Evolutionary conservation across 2,888 invertebrate genomes (phyloP).

Genomic region (Lepeophtheirus nordmannii): DNA sequence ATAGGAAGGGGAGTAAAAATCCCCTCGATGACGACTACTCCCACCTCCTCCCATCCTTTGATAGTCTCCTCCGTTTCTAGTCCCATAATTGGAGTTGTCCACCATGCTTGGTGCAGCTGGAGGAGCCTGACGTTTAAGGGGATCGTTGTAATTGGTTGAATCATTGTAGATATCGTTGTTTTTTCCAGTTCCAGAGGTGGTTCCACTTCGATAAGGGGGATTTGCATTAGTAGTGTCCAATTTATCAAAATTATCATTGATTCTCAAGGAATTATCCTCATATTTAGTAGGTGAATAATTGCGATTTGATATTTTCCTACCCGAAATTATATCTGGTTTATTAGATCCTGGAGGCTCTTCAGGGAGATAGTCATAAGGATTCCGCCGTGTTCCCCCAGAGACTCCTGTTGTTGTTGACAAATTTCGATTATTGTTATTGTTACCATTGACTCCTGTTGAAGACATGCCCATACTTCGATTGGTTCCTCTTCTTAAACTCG

Average conservation of each 20-base stretch:
- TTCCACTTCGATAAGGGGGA: not conserved
- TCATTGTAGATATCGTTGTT: not conserved
- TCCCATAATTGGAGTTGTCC: not conserved
- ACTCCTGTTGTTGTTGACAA: not conserved
- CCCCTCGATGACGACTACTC: constrained; percentile 1
- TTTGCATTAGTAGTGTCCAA: constrained; percentile 4
- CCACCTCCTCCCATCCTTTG: not conserved
- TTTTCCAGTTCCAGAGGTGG: not conserved
- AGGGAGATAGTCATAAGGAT: constrained; percentile 21
- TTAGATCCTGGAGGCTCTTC: constrained; percentile 9
- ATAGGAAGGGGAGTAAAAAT: constrained; percentile 8
- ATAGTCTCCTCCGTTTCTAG: not conserved
- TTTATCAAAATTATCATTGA: constrained; percentile 4
- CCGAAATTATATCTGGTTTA: not conserved
- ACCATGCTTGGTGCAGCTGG: not conserved
- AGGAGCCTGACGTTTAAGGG: not conserved
- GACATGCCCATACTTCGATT: not conserved
- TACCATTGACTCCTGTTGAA: not conserved
- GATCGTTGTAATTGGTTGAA: not conserved
- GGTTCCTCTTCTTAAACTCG: not conserved
- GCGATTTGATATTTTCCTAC: not conserved
- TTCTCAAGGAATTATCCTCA: not conserved
- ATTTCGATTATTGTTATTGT: not conserved
- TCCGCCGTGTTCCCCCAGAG: not conserved
- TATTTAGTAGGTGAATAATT: not conserved